These are phyloP conservation scores for Platycheirus rosarum DNA, from an alignment of 2,888 invertebrate species.

Conservation along the genomic window DNA sequence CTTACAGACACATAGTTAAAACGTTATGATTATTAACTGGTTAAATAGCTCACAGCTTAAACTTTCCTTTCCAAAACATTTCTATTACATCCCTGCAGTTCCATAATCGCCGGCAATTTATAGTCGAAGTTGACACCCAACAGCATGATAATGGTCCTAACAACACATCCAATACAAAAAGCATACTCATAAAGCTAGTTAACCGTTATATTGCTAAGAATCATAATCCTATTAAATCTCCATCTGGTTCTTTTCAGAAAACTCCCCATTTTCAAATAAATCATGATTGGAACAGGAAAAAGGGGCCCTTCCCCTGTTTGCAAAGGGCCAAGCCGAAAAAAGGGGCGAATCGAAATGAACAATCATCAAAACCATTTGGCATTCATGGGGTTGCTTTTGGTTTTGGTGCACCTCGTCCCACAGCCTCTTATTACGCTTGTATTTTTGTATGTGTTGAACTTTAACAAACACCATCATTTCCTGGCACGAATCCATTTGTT, in stretches of 20 bases:
- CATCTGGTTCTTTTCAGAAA: constrained; percentile 74
- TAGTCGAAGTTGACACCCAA: constrained; percentile 60
- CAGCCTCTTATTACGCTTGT: constrained; percentile 19
- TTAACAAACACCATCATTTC: constrained; percentile 62
- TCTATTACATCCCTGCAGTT: constrained; percentile 37
- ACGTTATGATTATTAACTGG: no score
- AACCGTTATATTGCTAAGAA: constrained; percentile 72
- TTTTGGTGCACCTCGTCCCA: constrained; percentile 1
- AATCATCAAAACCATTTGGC: constrained; percentile 53
- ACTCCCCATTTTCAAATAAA: constrained; percentile 71
- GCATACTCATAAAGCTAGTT: constrained; percentile 64
- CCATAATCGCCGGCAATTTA: constrained; percentile 49
- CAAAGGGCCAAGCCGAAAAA: constrained; percentile 12
- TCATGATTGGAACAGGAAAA: constrained; percentile 56
- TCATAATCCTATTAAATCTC: constrained; percentile 75
- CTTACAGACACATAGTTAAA: no score
- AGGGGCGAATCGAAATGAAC: constrained; percentile 71
- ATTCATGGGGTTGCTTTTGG: constrained; percentile 39
- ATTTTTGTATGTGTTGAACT: constrained; percentile 33
- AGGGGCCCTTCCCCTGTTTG: constrained; percentile 49
- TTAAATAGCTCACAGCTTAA: no score
- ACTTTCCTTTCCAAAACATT: constrained; percentile 15
- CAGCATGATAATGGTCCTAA: constrained; percentile 56
- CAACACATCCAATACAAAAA: constrained; percentile 42
- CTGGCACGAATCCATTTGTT: constrained; percentile 71